Evolutionary conservation across 2,113 vertebrate species (phyloP).

Genomic region (Haemorhous mexicanus): DNA sequence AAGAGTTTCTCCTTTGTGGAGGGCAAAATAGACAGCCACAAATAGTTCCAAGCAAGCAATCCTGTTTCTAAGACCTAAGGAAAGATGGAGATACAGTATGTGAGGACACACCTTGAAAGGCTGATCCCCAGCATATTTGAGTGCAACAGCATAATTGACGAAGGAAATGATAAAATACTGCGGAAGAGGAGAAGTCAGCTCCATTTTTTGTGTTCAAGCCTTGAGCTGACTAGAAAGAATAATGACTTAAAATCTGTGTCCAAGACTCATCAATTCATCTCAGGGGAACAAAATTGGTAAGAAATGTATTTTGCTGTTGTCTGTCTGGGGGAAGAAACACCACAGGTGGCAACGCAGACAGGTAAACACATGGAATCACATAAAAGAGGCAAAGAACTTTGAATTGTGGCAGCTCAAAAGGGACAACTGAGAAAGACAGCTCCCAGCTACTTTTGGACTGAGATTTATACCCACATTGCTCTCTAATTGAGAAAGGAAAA

Average conservation of each 20-base stretch:
- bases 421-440: background rate
- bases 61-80: background rate
- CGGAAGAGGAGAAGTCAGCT: background rate
- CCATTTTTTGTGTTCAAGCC: background rate
- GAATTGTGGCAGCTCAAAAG: background rate
- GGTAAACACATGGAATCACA: background rate
- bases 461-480: background rate
- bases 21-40: background rate
- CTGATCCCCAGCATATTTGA: fast-evolving
- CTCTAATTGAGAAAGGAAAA: background rate
- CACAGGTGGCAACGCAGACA: background rate
- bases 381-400: background rate
- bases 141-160: background rate
- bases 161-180: background rate
- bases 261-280: background rate
- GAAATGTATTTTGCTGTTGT: background rate
- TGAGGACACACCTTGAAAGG: background rate
- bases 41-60: background rate
- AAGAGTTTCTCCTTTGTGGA: background rate
- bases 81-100: background rate
- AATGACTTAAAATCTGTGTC: background rate
- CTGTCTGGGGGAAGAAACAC: fast-evolving
- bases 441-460: background rate
- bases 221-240: background rate
- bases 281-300: background rate